Base-by-base conservation (phyloP, 2,888 invertebrate species). In the Eupithecia inturbata region DNA sequence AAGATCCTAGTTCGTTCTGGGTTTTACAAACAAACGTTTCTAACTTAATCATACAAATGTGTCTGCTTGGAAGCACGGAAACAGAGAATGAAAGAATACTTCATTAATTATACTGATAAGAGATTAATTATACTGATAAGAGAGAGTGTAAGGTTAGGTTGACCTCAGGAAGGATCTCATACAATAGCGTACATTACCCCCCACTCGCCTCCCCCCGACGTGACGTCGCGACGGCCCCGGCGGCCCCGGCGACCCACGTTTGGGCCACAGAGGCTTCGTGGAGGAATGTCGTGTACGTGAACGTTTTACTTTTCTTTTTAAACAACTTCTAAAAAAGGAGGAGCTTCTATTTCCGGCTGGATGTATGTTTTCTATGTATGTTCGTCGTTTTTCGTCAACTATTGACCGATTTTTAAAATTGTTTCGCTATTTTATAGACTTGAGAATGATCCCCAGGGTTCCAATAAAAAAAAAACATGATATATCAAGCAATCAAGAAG, bases 51-150 rank as follows among this genome's bases (percentile, higher is more conserved):
- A n/a, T 7, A n/a, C 9, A 1, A 19, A 49, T 53, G 22, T 26
- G 5, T 14, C 53, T 12, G 57, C 12, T 22, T 57, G 14, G 57
- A 57, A 57, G 12, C 57, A 57, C 26, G 22, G 14, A 57, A 57
- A 57, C 57, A 57, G 26, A 57, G 57, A 26, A 53, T 10, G 49
- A 57, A 57, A 57, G 22, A 57, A 10, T 10, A n/a, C 49, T 45
- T 16, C 45, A 53, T 53, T 53, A 49, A 53, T 53, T 10, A 53
- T 22, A 53, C 57, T 57, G 57, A 57, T 57, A 57, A 26, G 26
- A 57, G 57, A 57, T 53, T 53, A 49, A 53, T 53, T 10, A 53
- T 22, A 53, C 57, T 57, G 57, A 57, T 57, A 57, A 26, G 26
- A 57, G 57, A 57, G 22, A 53, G 9, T 26, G 26, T 12, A 26